These are phyloP conservation scores for Tachystola acroxantha DNA, from an alignment of 2,888 invertebrate genomes.

Conservation along the genomic window DNA sequence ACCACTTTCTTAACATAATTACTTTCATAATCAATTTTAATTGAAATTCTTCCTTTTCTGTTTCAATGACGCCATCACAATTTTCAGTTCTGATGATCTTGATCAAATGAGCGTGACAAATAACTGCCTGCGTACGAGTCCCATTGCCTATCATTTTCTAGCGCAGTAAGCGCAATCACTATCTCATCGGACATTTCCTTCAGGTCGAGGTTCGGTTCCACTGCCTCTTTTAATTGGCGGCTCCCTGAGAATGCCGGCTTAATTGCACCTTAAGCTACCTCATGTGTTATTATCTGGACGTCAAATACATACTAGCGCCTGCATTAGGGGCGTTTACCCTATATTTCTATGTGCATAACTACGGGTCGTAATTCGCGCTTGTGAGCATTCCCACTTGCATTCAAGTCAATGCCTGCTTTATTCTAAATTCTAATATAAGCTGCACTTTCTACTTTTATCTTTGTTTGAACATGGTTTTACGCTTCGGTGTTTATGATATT, in stretches of 20 bases:
- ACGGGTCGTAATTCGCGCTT: conserved; percentile 42
- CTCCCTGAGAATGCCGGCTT: conserved; percentile 47
- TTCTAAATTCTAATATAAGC: conserved; percentile 17
- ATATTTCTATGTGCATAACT: conserved; percentile 41
- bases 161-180: conserved; percentile 24
- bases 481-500: conserved; percentile 6
- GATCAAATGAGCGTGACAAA: conserved; percentile 35
- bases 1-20: conserved; percentile 16
- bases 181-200: conserved; percentile 23
- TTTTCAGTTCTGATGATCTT: too few relatives aligned
- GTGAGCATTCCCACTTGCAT: conserved; percentile 33
- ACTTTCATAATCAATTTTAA: conserved; percentile 9
- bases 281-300: conserved; percentile 54
- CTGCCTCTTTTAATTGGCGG: conserved; percentile 50
- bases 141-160: conserved; percentile 27
- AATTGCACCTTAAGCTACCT: conserved; percentile 40
- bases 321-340: conserved; percentile 51
- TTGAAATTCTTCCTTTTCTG: conserved; percentile 6
- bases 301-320: conserved; percentile 38
- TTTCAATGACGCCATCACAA: conserved; percentile 11
- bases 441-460: conserved; percentile 8
- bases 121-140: conserved; percentile 26
- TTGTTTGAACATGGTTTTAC: conserved; percentile 13
- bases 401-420: conserved; percentile 26
- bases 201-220: conserved; percentile 36